Evolutionary conservation across 2,888 invertebrate species (phyloP).

Genomic region (Oxyscelio sp.): DNA sequence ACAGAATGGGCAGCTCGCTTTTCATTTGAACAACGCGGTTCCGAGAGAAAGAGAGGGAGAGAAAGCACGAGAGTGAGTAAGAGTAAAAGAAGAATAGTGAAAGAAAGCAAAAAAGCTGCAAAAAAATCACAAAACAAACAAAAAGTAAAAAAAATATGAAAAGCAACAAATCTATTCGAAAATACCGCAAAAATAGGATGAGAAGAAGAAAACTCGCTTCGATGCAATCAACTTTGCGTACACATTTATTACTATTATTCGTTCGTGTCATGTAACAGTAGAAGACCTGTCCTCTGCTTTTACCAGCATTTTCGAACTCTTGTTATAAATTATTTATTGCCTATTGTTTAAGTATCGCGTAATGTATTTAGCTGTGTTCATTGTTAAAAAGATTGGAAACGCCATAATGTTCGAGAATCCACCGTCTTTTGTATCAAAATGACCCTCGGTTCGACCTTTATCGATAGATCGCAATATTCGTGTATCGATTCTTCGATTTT

Average conservation of each 20-base stretch:
- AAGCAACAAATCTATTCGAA: constrained; percentile 14
- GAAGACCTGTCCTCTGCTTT: constrained; percentile 59
- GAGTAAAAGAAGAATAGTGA: no score
- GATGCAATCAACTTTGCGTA: constrained; percentile 54
- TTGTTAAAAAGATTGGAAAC: constrained; percentile 53
- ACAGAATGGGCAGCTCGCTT: constrained; percentile 55
- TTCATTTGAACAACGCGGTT: constrained; percentile 48
- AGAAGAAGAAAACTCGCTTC: constrained; percentile 44
- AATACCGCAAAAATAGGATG: constrained; percentile 1
- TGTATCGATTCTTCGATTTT: constrained; percentile 19
- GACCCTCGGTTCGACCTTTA: background rate
- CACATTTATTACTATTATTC: constrained; percentile 62
- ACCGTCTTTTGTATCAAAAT: constrained; percentile 50
- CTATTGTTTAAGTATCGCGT: constrained; percentile 74
- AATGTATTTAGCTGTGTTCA: constrained; percentile 75
- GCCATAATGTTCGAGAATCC: constrained; percentile 52
- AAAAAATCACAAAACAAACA: constrained; percentile 6
- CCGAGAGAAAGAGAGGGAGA: background rate
- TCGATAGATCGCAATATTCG: background rate
- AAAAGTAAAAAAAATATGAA: constrained; percentile 23
- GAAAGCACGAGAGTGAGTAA: background rate
- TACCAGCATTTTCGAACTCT: constrained; percentile 66
- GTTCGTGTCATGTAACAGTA: constrained; percentile 64
- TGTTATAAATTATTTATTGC: constrained; percentile 78
- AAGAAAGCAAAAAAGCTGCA: background rate